These are phyloP conservation scores for Eurytoma californica DNA, from an alignment of 2,888 invertebrate species.

Conservation along the genomic window DNA sequence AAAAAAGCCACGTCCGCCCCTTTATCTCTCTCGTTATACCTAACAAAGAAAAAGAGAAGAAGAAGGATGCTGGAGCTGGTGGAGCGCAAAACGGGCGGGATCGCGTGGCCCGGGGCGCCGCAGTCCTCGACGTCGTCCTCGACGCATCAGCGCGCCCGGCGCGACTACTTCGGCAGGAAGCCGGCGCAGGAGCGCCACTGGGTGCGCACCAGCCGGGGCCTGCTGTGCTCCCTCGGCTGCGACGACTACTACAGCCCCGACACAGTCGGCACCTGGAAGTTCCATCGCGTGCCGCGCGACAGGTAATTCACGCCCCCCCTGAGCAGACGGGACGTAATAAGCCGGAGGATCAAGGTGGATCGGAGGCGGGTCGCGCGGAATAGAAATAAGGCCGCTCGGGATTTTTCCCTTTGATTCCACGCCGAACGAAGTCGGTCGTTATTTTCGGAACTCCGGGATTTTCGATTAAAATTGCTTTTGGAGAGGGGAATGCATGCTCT, in stretches of 20 bases:
- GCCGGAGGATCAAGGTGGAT: too few relatives aligned
- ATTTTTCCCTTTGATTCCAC: neutral
- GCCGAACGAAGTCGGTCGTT: neutral
- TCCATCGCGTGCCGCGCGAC: slow-evolving; percentile 65
- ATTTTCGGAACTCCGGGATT: neutral
- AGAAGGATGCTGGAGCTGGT: slow-evolving; percentile 65
- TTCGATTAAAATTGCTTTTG: neutral
- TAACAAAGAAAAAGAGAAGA: neutral
- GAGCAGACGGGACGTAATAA: neutral
- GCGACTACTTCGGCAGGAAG: slow-evolving; percentile 19
- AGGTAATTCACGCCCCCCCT: slow-evolving; percentile 62
- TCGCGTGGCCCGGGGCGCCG: slow-evolving; percentile 64
- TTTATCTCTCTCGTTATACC: neutral
- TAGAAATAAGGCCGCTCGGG: neutral
- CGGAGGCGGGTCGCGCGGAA: too few relatives aligned
- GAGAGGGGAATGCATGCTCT: too few relatives aligned
- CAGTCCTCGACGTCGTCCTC: slow-evolving; percentile 40
- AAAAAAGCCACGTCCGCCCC: neutral
- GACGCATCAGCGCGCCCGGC: neutral
- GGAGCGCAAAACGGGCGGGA: slow-evolving; percentile 67
- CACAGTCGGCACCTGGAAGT: slow-evolving; percentile 71
- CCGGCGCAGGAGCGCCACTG: slow-evolving; percentile 62
- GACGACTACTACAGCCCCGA: slow-evolving; percentile 68
- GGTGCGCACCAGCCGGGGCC: slow-evolving; percentile 65
- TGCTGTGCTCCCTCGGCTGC: slow-evolving; percentile 70